These are phyloP conservation scores for Rhorus exstirpatorius DNA, from an alignment of 2,888 invertebrate species.

Conservation along the genomic window DNA sequence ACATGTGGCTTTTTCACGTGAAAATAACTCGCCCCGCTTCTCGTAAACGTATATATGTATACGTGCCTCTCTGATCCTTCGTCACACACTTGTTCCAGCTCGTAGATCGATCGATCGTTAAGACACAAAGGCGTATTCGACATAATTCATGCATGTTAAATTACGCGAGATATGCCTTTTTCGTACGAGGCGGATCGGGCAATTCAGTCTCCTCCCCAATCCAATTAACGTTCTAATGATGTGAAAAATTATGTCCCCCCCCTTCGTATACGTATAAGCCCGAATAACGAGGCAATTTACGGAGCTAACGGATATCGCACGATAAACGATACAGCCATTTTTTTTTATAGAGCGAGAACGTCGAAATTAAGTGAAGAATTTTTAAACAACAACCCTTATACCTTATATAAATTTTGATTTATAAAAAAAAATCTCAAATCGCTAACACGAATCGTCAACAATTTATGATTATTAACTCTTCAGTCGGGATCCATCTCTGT, in stretches of 20 bases:
- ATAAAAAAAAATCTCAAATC: no score
- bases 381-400: no score
- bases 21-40: slow-evolving; percentile 37
- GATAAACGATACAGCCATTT: no score
- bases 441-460: no score
- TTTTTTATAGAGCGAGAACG: no score
- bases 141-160: neutral
- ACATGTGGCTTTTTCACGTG: slow-evolving; percentile 26
- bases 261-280: neutral
- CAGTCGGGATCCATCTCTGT: no score
- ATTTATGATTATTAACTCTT: no score
- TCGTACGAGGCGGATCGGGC: no score
- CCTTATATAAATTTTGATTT: no score
- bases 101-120: neutral
- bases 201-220: no score
- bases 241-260: neutral
- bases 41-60: slow-evolving; percentile 27
- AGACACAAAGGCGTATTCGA: neutral
- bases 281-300: neutral
- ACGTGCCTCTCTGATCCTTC: neutral
- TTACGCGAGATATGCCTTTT: neutral
- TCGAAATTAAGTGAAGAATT: no score
- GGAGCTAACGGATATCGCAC: neutral
- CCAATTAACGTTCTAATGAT: neutral
- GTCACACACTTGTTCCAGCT: slow-evolving; percentile 21